Evolutionary conservation across 2,888 invertebrate species (phyloP), one percentile per base, ranked within the genome.

Genomic region (Nemurella pictetii): DNA sequence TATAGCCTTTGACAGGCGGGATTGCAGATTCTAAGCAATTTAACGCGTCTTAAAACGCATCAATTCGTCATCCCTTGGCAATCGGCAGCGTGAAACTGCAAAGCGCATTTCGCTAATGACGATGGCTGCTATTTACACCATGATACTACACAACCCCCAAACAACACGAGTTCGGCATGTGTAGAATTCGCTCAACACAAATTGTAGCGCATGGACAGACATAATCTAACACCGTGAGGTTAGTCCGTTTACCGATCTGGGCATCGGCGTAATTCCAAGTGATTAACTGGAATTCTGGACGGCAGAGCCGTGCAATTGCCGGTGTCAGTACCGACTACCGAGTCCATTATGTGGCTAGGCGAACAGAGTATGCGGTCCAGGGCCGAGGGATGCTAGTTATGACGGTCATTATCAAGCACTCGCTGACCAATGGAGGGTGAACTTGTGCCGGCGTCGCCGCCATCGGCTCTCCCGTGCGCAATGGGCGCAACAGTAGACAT

Each of bases 371-470:
- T 55, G 55, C 55, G 55, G 55, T 55, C 0, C 75, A 9, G 26
- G 4, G 75, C 27, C 75, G 9, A 15, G 30, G 78, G 78, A 78
- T 28, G 55, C 15, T 75, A 75, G 75, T 75, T 75, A 75, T 75
- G 75, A 75, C 27, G 35, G 81, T 81, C 35, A 81, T 81, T 81
- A 81, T 26, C 35, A 25, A 15, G 25, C 36, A 26, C 35, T 81
- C 36, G 4, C 81, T 15, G 81, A 30, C 78, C 81, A 81, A 72
- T 27, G 55, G 15, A 28, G 78, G 30, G 28, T 27, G 30, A 30
- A 20, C 9, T 25, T 74, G n/a, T 26, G 7, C 30, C 27, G 30
- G 29, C 78, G 25, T 75, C 78, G 78, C 20, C 30, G n/a, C 28
- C 77, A 26, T 12, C 27, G 30, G 78, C 30, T 20, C 5, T 55